Evolutionary conservation across 37 sponge, comb jelly and placozoan genomes (phyloP), one percentile per base, ranked within the genome.

Genomic region (Ephydatia muelleri): DNA sequence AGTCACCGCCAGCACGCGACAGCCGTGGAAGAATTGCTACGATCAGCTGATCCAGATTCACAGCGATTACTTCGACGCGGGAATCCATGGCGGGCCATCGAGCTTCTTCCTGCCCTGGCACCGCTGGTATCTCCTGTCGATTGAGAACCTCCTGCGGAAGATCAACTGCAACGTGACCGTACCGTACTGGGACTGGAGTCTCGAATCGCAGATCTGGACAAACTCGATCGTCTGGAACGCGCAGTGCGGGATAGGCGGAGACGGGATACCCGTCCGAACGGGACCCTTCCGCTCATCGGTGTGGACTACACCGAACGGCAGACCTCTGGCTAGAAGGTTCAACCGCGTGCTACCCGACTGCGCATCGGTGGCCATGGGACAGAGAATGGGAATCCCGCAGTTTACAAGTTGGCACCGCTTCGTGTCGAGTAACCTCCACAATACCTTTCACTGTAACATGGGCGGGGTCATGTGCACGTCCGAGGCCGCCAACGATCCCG

Each of bases 101-200:
- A 19, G 70, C 28, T 69, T 34, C 39, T 80, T 86, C 70, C 73
- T 86, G 4, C 87, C 87, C 28, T 86, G 82, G 88, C 82, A 82
- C 33, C 88, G 88, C 23, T 76, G 77, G 82, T 87, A 47, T 70
- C 66, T 87, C n/a, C 82, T 87, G 65, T 76, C 80, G 9, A 38
- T 82, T 6, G 88, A 87, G 68, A 87, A 87, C 68, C 38, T 87
- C 6, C 76, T 87, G 29, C 67, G 82, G 5, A 25, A 65, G 43
- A 34, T 87, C 36, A 78, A 87, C 77, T 82, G 88, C 70, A 25
- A 65, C 19, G 78, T 87, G 29, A 87, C 82, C 28, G 82, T 78
- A 27, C 88, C 88, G 39, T 87, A 82, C 75, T 87, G 88, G 88
- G 88, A 87, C 70, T 87, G 88, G 88, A 87, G 82, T 82, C 76